Evolutionary conservation across 2,888 invertebrate genomes (phyloP), one percentile per base, ranked within the genome.

Genomic region (Teleogryllus oceanicus): DNA sequence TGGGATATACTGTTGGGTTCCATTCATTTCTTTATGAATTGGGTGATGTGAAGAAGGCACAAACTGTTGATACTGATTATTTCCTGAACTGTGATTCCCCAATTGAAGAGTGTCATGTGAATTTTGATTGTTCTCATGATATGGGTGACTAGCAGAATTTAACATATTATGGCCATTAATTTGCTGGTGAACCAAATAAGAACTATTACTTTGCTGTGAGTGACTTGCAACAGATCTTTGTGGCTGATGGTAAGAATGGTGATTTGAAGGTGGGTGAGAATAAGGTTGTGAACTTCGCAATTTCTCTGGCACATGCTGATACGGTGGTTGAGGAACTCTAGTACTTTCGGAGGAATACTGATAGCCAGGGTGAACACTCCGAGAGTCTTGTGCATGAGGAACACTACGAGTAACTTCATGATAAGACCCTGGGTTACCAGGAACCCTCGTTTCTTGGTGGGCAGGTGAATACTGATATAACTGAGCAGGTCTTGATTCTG

Each of bases 171-270:
- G 16, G n/a, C 51, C 62, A 12, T 62, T 62, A 18, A 62, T n/a
- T 62, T 62, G 62, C 49, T 49, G 80, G n/a, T 49, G 80, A 49
- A 50, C 21, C 13, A 51, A 76, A 79, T 20, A 76, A n/a, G 62
- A n/a, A 24, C 51, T 76, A 75, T 79, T 76, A 49, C 16, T n/a
- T 49, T 62, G 62, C 74, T 62, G 74, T 16, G 20, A 13, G 16
- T 21, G 49, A 20, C 37, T 74, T 51, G 49, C 50, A 50, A 50
- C 21, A n/a, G 21, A 74, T 49, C 76, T 78, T 81, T 79, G 81
- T 74, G 77, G 80, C 11, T 79, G 79, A 78, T 75, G 49, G 51
- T 78, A 75, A 10, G 75, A 12, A n/a, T 16, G 74, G 16, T 80
- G 78, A 18, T 80, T 78, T 11, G 76, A 62, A 18, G 51, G 50